Conservation (phyloP, 2,113 vertebrate species). For the Oncorhynchus clarkii region DNA sequence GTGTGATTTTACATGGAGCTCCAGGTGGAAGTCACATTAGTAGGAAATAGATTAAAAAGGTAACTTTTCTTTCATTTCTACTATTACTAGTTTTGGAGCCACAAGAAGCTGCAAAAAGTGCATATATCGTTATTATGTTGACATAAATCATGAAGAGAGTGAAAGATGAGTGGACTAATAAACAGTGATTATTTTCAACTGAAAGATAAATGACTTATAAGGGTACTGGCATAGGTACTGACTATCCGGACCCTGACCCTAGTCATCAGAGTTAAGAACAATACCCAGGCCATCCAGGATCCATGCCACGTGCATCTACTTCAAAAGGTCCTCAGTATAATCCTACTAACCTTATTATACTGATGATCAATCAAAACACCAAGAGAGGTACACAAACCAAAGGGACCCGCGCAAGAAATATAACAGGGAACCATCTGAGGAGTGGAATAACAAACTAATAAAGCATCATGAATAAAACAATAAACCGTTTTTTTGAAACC, state of each 20-base stretch:
- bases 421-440: conserved; percentile 12
- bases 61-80: too few species aligned
- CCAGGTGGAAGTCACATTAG: background rate
- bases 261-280: too few species aligned
- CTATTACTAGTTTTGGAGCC: too few species aligned
- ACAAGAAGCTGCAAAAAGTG: too few species aligned
- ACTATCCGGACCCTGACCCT: too few species aligned
- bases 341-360: conserved; percentile 2
- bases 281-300: too few species aligned
- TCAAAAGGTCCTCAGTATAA: background rate
- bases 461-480: conserved; percentile 81
- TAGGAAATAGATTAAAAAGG: background rate
- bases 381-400: background rate
- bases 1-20: too few species aligned
- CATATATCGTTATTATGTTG: too few species aligned
- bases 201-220: background rate
- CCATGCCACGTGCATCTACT: too few species aligned
- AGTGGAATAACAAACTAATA: conserved; percentile 68
- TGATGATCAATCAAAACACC: conserved; percentile 17
- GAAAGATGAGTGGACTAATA: background rate
- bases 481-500: conserved; percentile 72
- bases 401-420: background rate
- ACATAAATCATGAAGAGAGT: background rate
- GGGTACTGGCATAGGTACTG: background rate
- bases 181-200: background rate